Percentiles rank a stretch among this genome's conserved stretches.
These are phyloP conservation scores for Tenthredo mesomela DNA, from an alignment of 2,888 invertebrate genomes.

Conservation along the genomic window DNA sequence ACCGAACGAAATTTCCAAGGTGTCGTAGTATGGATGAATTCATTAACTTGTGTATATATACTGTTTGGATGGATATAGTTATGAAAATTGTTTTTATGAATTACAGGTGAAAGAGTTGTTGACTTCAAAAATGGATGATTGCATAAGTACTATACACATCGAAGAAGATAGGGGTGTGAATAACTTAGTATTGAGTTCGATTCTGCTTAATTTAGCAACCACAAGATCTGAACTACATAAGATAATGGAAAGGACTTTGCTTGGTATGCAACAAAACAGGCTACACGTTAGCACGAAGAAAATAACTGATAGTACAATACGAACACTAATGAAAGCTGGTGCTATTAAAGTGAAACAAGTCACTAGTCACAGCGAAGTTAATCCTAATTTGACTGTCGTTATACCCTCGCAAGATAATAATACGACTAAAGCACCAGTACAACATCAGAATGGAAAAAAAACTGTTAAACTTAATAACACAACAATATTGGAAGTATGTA, in stretches of 20 bases:
- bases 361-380: constrained; percentile 61
- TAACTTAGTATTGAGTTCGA: constrained; percentile 85
- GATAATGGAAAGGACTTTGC: constrained; percentile 82
- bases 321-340: constrained; percentile 77
- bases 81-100: background rate
- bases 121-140: constrained; percentile 85
- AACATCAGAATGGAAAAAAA: constrained; percentile 57
- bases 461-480: constrained; percentile 72
- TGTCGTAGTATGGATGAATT: constrained; percentile 60
- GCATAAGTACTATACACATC: constrained; percentile 81
- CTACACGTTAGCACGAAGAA: constrained; percentile 76
- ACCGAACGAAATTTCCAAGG: constrained; percentile 80
- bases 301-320: constrained; percentile 77
- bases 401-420: constrained; percentile 67
- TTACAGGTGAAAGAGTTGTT: constrained; percentile 80
- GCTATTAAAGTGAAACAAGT: constrained; percentile 73
- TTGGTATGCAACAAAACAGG: constrained; percentile 83
- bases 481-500: constrained; percentile 81
- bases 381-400: constrained; percentile 67
- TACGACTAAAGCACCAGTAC: constrained; percentile 55
- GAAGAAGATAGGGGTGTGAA: constrained; percentile 80
- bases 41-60: background rate
- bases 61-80: background rate
- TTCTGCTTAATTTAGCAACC: constrained; percentile 83
- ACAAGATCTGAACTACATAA: constrained; percentile 79